Percentiles rank a stretch among this genome's conserved stretches.
Evolutionary conservation across 1,140 invertebrate species (phyloP).

Genomic region (Tetraneura akinire): DNA sequence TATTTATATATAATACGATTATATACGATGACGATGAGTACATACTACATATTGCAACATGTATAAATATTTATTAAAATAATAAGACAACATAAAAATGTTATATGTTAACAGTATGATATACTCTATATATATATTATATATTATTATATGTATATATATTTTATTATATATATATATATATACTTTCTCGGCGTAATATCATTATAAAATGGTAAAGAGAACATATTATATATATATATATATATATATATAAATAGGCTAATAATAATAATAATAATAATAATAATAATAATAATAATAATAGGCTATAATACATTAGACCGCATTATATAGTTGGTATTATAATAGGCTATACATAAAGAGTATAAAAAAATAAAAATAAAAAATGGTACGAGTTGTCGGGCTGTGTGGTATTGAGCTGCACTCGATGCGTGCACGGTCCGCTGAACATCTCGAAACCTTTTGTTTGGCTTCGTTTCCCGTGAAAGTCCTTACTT

Average conservation of each 20-base stretch:
- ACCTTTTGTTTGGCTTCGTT: slow-evolving; percentile 51
- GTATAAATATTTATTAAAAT: no score
- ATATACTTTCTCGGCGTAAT: slow-evolving; percentile 43
- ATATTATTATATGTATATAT: neutral
- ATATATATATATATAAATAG: no score
- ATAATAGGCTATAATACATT: slow-evolving; percentile 48
- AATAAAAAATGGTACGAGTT: slow-evolving; percentile 43
- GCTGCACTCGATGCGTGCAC: slow-evolving; percentile 44
- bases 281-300: slow-evolving; percentile 50
- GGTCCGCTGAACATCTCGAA: slow-evolving; percentile 50
- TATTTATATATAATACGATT: no score
- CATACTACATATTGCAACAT: no score
- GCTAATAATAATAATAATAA: slow-evolving; percentile 49
- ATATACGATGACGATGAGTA: no score
- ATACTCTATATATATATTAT: neutral
- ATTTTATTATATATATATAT: neutral
- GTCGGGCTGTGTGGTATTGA: slow-evolving; percentile 51
- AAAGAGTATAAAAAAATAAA: slow-evolving; percentile 37
- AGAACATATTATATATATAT: no score
- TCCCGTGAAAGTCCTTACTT: slow-evolving; percentile 52
- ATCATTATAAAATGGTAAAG: slow-evolving; percentile 37
- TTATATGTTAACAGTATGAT: no score
- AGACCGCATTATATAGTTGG: slow-evolving; percentile 42
- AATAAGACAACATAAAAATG: no score
- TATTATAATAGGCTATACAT: slow-evolving; percentile 50